phyloP scores from a whole-genome alignment of 1,140 invertebrate species.

The Cotesia chilonis region DNA sequence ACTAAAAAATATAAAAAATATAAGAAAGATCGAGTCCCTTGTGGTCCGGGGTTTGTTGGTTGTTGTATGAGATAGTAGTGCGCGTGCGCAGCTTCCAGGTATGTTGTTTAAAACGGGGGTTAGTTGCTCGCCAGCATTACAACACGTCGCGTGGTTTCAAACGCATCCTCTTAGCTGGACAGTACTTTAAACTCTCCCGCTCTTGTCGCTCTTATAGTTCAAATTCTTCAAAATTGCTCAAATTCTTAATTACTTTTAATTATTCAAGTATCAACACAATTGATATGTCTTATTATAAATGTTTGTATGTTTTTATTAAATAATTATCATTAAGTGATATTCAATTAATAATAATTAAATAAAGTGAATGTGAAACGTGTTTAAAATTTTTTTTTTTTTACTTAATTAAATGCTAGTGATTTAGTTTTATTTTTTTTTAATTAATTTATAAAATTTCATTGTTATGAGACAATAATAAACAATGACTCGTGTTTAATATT shows the following conservation, averaged over 20 bases:
- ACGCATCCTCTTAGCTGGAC: not conserved
- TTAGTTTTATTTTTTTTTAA: too few relatives aligned
- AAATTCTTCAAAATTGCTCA: too few relatives aligned
- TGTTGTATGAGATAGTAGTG: slow-evolving; percentile 49
- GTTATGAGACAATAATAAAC: too few relatives aligned
- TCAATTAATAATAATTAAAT: not conserved
- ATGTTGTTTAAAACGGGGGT: slow-evolving; percentile 53
- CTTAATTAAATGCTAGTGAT: not conserved
- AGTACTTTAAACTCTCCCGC: not conserved
- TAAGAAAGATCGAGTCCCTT: slow-evolving; percentile 25
- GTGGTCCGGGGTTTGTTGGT: slow-evolving; percentile 37
- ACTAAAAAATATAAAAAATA: slow-evolving; percentile 11
- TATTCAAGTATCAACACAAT: too few relatives aligned
- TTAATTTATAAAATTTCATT: not conserved
- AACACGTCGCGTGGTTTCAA: slow-evolving; percentile 46
- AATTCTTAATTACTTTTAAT: too few relatives aligned
- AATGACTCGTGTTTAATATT: too few relatives aligned
- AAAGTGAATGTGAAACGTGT: too few relatives aligned
- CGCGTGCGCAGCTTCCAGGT: slow-evolving; percentile 60
- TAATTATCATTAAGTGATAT: not conserved
- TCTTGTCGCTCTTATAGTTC: not conserved
- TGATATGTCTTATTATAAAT: too few relatives aligned
- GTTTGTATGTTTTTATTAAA: too few relatives aligned
- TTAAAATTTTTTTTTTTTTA: too few relatives aligned
- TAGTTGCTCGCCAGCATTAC: slow-evolving; percentile 59